These are phyloP conservation scores for Phycodurus eques DNA, from an alignment of 2,113 vertebrate species.

Conservation along the genomic window DNA sequence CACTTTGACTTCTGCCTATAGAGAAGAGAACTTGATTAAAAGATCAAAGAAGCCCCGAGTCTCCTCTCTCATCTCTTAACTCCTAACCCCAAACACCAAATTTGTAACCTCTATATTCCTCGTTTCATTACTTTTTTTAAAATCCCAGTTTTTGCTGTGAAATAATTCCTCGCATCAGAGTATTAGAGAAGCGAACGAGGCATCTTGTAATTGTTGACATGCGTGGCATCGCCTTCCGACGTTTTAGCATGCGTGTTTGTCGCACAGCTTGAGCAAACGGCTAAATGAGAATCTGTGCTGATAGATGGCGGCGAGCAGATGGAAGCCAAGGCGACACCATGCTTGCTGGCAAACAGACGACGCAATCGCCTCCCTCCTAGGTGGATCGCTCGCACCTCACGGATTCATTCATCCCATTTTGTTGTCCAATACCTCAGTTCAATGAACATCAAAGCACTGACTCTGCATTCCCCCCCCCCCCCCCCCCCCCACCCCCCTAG, in stretches of 20 bases:
- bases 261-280: not conserved
- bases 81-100: no score
- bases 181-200: not conserved
- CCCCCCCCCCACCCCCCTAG: no score
- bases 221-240: not conserved
- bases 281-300: not conserved
- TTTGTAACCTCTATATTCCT: not conserved
- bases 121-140: no score
- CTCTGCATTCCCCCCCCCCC: no score
- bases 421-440: not conserved
- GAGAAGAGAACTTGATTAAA: no score
- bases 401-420: not conserved
- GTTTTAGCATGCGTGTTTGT: not conserved
- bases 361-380: not conserved
- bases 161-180: not conserved
- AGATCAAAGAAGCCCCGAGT: no score
- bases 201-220: not conserved
- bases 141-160: no score
- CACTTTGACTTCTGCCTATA: no score
- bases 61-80: no score
- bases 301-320: conserved; percentile 2
- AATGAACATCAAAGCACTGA: not conserved
- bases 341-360: not conserved
- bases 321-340: not conserved
- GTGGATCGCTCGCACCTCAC: not conserved